Conservation (phyloP, 2,113 vertebrate genomes). For the Thunnus maccoyii region DNA sequence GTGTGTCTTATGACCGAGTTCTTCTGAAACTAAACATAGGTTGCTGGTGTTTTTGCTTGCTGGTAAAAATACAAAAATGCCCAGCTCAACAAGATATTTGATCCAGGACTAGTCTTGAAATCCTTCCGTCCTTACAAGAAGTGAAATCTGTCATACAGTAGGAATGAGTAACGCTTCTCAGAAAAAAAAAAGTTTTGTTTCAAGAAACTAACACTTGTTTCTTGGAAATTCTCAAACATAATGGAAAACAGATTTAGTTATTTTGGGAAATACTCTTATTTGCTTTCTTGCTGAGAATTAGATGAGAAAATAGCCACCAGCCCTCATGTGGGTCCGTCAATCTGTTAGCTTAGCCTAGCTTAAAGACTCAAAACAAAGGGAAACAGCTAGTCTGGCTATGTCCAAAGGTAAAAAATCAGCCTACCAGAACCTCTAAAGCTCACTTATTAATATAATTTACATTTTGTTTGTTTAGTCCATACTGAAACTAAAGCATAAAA, state of each 20-base stretch:
- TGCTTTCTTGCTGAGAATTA: background rate
- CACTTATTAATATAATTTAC: no score
- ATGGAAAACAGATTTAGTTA: background rate
- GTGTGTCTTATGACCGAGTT: slow-evolving; percentile 15
- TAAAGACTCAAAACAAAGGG: background rate
- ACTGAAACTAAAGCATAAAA: no score
- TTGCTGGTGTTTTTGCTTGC: background rate
- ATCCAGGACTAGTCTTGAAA: background rate
- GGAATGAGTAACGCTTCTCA: background rate
- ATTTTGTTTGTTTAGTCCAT: no score
- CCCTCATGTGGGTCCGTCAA: background rate
- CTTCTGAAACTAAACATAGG: slow-evolving; percentile 37
- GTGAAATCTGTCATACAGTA: background rate
- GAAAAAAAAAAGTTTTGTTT: background rate
- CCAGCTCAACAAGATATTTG: slow-evolving; percentile 22
- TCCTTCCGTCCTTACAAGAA: slow-evolving; percentile 6
- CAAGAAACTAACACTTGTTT: background rate
- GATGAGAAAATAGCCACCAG: background rate
- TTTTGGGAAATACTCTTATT: background rate
- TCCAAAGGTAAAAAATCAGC: background rate
- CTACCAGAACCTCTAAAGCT: background rate
- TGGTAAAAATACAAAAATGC: slow-evolving; percentile 18
- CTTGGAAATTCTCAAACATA: background rate
- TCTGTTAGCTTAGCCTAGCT: background rate
- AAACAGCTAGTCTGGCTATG: background rate